Evolutionary conservation across 2,888 invertebrate species (phyloP).

Genomic region (Epinotia nisella): DNA sequence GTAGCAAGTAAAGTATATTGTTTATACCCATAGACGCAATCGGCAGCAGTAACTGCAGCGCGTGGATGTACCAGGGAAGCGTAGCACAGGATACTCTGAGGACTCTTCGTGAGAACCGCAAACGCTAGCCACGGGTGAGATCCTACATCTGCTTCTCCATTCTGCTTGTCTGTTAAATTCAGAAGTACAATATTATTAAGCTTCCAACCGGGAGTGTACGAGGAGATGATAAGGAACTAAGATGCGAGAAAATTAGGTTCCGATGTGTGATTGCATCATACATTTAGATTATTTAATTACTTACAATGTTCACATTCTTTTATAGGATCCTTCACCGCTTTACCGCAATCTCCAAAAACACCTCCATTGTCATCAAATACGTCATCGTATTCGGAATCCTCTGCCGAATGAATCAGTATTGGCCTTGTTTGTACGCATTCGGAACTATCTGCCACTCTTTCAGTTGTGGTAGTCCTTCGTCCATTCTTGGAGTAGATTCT

Average conservation of each 20-base stretch:
- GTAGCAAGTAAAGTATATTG: not conserved
- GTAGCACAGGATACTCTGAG: conserved; percentile 70
- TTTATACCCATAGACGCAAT: conserved; percentile 71
- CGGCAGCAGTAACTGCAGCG: conserved; percentile 71
- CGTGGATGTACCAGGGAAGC: conserved; percentile 73
- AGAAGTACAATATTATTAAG: conserved; percentile 9
- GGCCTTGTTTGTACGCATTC: conserved; percentile 55
- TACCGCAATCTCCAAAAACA: conserved; percentile 67
- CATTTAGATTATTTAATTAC: not conserved
- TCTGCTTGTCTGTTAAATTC: conserved; percentile 55
- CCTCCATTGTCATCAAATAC: conserved; percentile 55
- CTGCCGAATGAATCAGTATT: conserved; percentile 49
- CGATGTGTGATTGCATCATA: not conserved
- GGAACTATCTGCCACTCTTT: conserved; percentile 52
- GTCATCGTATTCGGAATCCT: conserved; percentile 54
- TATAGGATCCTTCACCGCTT: conserved; percentile 47
- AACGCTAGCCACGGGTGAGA: conserved; percentile 74
- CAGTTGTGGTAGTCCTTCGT: conserved; percentile 57
- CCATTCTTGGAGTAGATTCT: conserved; percentile 53
- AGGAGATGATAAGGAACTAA: not conserved
- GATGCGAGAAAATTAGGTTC: not conserved
- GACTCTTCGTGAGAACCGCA: conserved; percentile 63
- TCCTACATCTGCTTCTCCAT: conserved; percentile 59
- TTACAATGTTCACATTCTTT: conserved; percentile 46
- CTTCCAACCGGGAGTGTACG: not conserved